Base-by-base conservation (phyloP, 2,113 vertebrate genomes). In the Mirounga angustirostris region DNA sequence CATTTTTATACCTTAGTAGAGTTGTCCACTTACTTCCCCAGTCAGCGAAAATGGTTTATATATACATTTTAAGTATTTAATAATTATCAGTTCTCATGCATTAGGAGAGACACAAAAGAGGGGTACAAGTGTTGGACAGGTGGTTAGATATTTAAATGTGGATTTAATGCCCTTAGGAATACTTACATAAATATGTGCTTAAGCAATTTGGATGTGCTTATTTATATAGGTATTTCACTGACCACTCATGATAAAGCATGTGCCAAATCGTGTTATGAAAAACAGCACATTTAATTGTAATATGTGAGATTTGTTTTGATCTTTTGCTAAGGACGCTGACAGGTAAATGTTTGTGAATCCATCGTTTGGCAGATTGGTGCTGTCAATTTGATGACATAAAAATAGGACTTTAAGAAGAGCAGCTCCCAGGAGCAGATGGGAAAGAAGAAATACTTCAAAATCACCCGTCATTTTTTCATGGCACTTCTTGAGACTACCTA, bases 301-400 rank as follows among this genome's bases (percentile, higher is more conserved):
- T 52, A 96, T 94, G 83, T 96, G 85, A 97, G 80, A 98, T 98
- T 96, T 97, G 92, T 97, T 98, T 97, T 95, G 78, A 95, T 95
- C 54, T 95, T 94, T 36, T 91, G 40, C 56, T 88, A 84, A 93
- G 26, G 87, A 94, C 71, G 79, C 79, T 92, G 80, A 89, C 97
- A 96, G 97, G 97, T 97, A 96, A 98, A 97, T 93, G 91, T 98
- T 98, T 98, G 95, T 94, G 97, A 98, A 94, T 96, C 97, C 92
- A 92, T 87, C 33, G 54, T 36, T 95, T 83, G 82, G 82, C 95
- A 98, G 97, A 98, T 98, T 98, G 97, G 94, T 95, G 96, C 96
- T 96, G 97, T 99, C 98, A 98, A 94, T 89, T 6, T 96, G 98
- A 98, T 98, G 97, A 65, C 96, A 98, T 98, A 98, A 98, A 98